Conservation (phyloP, 2,888 invertebrate genomes). For the Brenthis hecate region DNA sequence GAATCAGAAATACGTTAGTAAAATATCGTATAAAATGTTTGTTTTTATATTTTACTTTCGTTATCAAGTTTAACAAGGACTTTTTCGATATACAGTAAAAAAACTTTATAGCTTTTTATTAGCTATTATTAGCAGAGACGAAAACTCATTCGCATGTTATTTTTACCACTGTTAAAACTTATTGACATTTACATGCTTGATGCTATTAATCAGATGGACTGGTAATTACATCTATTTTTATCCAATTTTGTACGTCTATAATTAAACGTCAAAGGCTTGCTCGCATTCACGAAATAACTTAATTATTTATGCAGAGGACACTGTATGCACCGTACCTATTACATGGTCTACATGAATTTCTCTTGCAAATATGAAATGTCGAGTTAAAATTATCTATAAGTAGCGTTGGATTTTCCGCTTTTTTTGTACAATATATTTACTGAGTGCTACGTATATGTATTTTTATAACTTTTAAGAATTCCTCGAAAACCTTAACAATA, state of each 20-base stretch:
- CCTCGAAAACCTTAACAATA: too few relatives aligned
- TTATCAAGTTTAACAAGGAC: too few relatives aligned
- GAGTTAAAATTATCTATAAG: not conserved
- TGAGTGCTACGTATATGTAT: not conserved
- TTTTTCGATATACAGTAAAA: too few relatives aligned
- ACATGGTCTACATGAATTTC: not conserved
- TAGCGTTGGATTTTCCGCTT: not conserved
- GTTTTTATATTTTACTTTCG: too few relatives aligned
- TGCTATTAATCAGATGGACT: not conserved
- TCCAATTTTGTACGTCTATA: not conserved
- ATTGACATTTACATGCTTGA: not conserved
- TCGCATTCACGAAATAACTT: slow-evolving; percentile 4
- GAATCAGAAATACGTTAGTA: too few relatives aligned
- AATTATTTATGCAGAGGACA: not conserved
- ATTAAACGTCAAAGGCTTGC: slow-evolving; percentile 5
- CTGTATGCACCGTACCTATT: not conserved
- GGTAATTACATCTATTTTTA: slow-evolving; percentile 5
- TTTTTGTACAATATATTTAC: not conserved
- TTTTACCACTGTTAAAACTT: not conserved
- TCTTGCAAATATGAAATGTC: not conserved
- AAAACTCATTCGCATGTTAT: too few relatives aligned
- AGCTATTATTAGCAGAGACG: too few relatives aligned
- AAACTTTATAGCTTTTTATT: too few relatives aligned
- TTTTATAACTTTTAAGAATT: too few relatives aligned
- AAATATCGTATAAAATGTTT: too few relatives aligned